Percentiles rank a stretch among this genome's conserved stretches.
phyloP scores from a whole-genome alignment of 1,140 invertebrate species.

The Adelges cooleyi region DNA sequence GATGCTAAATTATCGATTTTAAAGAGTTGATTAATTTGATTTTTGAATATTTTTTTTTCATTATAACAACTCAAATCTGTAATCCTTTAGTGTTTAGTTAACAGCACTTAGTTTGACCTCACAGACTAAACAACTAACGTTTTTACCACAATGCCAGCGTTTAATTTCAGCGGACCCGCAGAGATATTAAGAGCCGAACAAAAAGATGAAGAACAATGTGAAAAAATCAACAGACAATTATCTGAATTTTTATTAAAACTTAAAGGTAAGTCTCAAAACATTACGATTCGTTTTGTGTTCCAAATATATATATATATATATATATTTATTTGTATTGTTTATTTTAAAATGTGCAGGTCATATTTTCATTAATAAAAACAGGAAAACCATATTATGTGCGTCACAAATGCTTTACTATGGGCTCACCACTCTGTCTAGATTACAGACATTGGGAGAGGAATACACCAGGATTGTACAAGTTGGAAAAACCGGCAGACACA shows the following conservation, averaged over 20 bases:
- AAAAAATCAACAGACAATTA: constrained; percentile 15
- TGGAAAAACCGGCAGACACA: constrained; percentile 46
- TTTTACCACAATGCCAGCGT: constrained; percentile 29
- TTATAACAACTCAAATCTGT: no score
- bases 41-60: no score
- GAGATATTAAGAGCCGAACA: constrained; percentile 31
- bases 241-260: constrained; percentile 26
- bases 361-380: constrained; percentile 4
- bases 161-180: constrained; percentile 23
- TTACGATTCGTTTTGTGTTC: no score
- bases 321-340: no score
- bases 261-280: no score
- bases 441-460: constrained; percentile 87
- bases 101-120: no score
- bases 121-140: no score
- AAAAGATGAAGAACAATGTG: constrained; percentile 30
- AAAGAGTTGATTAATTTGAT: no score
- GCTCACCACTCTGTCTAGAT: constrained; percentile 64
- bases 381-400: background rate
- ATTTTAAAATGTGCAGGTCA: no score
- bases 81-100: no score
- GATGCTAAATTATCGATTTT: no score
- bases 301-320: no score
- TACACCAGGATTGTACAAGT: constrained; percentile 84
- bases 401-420: constrained; percentile 55